Evolutionary conservation across 1,140 invertebrate species (phyloP).

Genomic region (Platyscapa corneri): DNA sequence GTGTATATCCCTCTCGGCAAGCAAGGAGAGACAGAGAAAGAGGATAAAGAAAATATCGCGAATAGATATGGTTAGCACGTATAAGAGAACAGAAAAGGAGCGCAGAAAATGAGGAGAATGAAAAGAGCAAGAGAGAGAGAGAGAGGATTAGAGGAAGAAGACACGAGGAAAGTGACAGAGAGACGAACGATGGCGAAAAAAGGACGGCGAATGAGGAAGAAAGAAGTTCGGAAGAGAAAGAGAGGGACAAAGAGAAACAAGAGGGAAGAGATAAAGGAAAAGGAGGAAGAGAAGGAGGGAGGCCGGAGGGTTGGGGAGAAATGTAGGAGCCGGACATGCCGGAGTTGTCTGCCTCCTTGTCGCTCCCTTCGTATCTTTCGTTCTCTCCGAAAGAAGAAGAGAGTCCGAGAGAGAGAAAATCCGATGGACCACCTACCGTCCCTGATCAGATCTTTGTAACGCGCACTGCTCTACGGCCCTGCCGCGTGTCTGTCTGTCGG

Average conservation of each 20-base stretch:
- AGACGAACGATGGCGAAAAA: constrained; percentile 52
- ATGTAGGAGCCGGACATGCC: constrained; percentile 58
- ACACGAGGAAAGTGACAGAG: constrained; percentile 43
- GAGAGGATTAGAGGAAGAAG: too few relatives aligned
- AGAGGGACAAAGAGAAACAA: constrained; percentile 46
- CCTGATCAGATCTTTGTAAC: constrained; percentile 72
- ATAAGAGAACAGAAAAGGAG: constrained; percentile 16
- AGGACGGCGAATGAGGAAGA: neutral
- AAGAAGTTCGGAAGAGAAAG: neutral
- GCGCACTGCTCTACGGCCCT: constrained; percentile 54
- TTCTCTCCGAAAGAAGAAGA: neutral
- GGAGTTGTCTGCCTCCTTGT: constrained; percentile 55
- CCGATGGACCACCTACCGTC: constrained; percentile 73
- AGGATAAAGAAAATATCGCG: neutral
- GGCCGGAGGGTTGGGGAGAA: constrained; percentile 41
- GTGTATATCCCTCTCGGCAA: neutral
- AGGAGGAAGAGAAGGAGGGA: constrained; percentile 28
- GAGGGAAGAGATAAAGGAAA: constrained; percentile 22
- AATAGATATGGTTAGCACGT: neutral
- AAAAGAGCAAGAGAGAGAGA: too few relatives aligned
- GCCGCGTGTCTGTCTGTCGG: constrained; percentile 31
- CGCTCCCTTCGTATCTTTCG: constrained; percentile 32
- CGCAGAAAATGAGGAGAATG: constrained; percentile 55
- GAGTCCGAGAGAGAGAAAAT: constrained; percentile 24
- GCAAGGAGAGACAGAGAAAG: neutral